Base-by-base conservation (phyloP, 2,888 invertebrate species). In the Plagodis dolabraria region DNA sequence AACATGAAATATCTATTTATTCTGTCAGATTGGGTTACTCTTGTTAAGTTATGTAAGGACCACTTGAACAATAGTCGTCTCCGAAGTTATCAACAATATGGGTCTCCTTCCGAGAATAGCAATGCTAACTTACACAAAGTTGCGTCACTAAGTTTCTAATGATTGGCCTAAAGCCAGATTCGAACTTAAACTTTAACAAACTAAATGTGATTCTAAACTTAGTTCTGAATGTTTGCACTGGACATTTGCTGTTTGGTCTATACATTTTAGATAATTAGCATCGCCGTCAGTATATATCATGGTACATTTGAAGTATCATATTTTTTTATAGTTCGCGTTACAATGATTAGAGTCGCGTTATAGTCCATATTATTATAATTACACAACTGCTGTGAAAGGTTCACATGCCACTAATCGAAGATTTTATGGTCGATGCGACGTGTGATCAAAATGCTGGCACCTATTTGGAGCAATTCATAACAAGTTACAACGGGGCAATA, bases 121-220 rank as follows among this genome's bases (percentile, higher is more conserved):
- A 63, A 46, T 59, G 56, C 58, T 44, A 60, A 69, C 61, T 69
- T 53, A 54, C 47, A 63, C 61, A 58, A 66, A 66, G 63, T 60
- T 63, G 48, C 56, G 53, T 12, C 43, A 47, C 50, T 66, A 65
- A 68, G 65, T 68, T 66, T 59, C 60, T 62, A 66, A 66, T 66
- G 66, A 66, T 69, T 68, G 66, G 64, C 63, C 65, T 43, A 48
- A 55, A 63, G 61, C 57, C 60, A 57, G 53, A 60, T 60, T 53
- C 44, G 52, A 65, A 60, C 53, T 60, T 52, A 45, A 53, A 57
- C 48, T 57, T 58, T 35, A 34, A 45, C 52, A 34, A 56, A 53
- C 47, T 42, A 6, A 43, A 43, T 12, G 11, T n/a, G 58, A 51
- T 52, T 61, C 50, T 11, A 42, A 48, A 10, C 53, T 63, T 50